Conservation (phyloP, 2,888 invertebrate genomes). For the Hirtodrosophila cameraria region DNA sequence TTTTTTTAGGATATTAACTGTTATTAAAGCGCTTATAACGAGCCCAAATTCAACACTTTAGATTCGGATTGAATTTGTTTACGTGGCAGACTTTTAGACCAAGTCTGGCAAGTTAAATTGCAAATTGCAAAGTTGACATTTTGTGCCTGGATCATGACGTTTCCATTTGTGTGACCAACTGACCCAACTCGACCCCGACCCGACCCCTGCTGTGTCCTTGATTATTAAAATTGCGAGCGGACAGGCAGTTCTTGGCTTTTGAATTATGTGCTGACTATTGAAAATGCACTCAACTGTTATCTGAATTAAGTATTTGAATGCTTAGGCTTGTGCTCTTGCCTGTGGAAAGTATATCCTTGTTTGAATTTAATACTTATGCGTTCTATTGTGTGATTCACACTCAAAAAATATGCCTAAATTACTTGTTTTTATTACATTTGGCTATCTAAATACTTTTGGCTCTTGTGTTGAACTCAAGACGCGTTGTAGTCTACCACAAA, state of each 20-base stretch:
- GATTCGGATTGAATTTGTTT: conserved; percentile 32
- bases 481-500: conserved; percentile 33
- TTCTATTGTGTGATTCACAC: conserved; percentile 18
- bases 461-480: conserved; percentile 15
- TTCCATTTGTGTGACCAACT: conserved; percentile 64
- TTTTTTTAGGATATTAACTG: conserved; percentile 7
- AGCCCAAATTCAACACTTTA: conserved; percentile 63
- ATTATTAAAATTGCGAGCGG: conserved; percentile 63
- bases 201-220: conserved; percentile 60
- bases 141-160: conserved; percentile 54
- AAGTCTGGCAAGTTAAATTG: conserved; percentile 54
- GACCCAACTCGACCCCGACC: conserved; percentile 38
- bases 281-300: conserved; percentile 77
- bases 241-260: conserved; percentile 48
- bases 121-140: conserved; percentile 78
- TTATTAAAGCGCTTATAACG: conserved; percentile 14
- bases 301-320: conserved; percentile 63
- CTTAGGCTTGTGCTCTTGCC: background rate
- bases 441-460: background rate
- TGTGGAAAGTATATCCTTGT: conserved; percentile 1
- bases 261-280: conserved; percentile 75
- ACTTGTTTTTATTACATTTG: conserved; percentile 28
- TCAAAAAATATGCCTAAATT: conserved; percentile 38
- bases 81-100: conserved; percentile 12
- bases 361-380: conserved; percentile 12